Base-by-base conservation (phyloP, 2,888 invertebrate genomes). In the Molorchus minor region DNA sequence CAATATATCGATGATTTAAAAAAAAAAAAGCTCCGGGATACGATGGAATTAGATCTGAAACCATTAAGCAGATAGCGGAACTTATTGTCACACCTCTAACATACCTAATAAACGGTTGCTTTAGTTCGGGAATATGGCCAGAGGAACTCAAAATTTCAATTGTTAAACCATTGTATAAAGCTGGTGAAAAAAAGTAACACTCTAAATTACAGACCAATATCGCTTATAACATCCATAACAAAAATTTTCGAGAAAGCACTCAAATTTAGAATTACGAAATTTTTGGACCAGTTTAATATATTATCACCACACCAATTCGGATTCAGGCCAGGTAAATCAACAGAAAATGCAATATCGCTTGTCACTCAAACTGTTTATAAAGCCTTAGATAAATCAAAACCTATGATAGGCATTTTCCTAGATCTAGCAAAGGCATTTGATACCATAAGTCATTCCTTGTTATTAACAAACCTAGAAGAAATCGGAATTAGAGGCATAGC, bases 371-470 rank as follows among this genome's bases (percentile, higher is more conserved):
- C 10, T 12, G 13, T 35, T 3, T 10, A 35, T 35, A 8, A 10
- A 12, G 10, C 35, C 3, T 35, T 35, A 5, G 35, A 35, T 35
- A 10, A n/a, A 35, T 12, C n/a, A 3, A 35, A 8, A 8, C 35
- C 35, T n/a, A 8, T 3, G 10, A 12, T 35, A n/a, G 10, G 36
- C 16, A 16, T 36, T 36, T 36, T 36, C n/a, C 15, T 36, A 10
- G 36, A 36, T 13, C 16, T 36, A 36, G 8, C 36, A n/a, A 36
- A 36, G 15, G 36, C 36, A 36, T 36, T 36, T 36, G 36, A 36
- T n/a, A 36, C 12, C 13, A n/a, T 36, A n/a, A 36, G 36, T 13
- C 36, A 36, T 36, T 13, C 13, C 7, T 36, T 36, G 16, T 13
- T 36, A 36, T 36, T 36, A 13, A 36, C 5, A 10, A 13, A 13